A percentile compares a stretch with the other conserved stretches of the same genome.
Evolutionary conservation across 2,113 vertebrate species (phyloP).

Genomic region (Hemichromis elongatus): DNA sequence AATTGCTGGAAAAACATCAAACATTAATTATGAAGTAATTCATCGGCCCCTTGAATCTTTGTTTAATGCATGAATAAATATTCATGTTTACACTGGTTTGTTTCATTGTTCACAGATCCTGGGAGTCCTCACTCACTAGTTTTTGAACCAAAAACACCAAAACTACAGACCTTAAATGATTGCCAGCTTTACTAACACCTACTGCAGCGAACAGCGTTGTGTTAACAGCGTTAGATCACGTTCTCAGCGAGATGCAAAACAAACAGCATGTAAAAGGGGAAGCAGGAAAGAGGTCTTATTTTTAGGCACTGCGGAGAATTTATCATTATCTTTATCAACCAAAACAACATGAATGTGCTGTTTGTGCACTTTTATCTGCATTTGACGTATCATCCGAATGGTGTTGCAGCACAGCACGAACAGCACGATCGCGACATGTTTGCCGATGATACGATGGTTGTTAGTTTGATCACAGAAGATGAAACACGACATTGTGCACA

Average conservation of each 20-base stretch:
- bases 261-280: neutral
- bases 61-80: neutral
- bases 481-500: rapidly evolving
- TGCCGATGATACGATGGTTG: neutral
- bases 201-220: neutral
- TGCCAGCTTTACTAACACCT: neutral
- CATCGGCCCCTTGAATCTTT: rapidly evolving
- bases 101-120: rapidly evolving
- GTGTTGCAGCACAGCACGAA: rapidly evolving
- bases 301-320: neutral
- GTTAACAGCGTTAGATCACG: rapidly evolving
- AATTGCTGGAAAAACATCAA: neutral
- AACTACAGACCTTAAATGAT: neutral
- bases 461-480: neutral
- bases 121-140: neutral
- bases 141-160: neutral
- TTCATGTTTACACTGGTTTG: neutral
- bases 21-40: neutral
- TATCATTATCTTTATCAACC: neutral
- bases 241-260: neutral
- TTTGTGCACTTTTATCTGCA: neutral
- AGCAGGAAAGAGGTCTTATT: neutral
- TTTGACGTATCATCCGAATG: neutral
- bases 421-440: neutral
- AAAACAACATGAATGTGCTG: rapidly evolving